Base-by-base conservation (phyloP, 2,888 invertebrate genomes). In the Brachynemurus nebulosus region DNA sequence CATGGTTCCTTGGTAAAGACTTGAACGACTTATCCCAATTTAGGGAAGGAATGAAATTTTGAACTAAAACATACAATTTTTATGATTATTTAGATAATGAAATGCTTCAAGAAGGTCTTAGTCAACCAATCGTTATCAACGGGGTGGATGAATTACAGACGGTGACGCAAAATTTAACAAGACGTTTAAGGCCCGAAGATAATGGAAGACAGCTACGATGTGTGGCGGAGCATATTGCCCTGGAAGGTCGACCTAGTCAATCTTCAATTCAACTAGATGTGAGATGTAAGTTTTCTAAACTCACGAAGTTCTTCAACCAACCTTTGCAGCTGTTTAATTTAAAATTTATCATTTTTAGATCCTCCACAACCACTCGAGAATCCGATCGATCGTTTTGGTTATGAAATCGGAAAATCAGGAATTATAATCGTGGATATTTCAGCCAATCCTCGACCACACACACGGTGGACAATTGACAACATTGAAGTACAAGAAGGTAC, bases 1-100 rank as follows among this genome's bases (percentile, higher is more conserved):
- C 73, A n/a, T 81, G 86, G 75, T 78, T 66, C 54, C 60, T 86
- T 37, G 79, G 78, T 78, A 64, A 59, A n/a, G n/a, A n/a, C n/a
- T n/a, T n/a, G n/a, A n/a, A n/a, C n/a, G n/a, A n/a, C n/a, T n/a
- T n/a, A n/a, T n/a, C n/a, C n/a, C n/a, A n/a, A n/a, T n/a, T n/a
- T n/a, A n/a, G n/a, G n/a, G n/a, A n/a, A n/a, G n/a, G n/a, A n/a
- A n/a, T n/a, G n/a, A n/a, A n/a, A n/a, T n/a, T n/a, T n/a, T n/a
- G n/a, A n/a, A n/a, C n/a, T n/a, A n/a, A n/a, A n/a, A n/a, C 23
- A 30, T 14, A 21, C 19, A 21, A 9, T 35, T 47, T 38, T 40
- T 38, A 44, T 33, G 38, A 46, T 48, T 45, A 54, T 59, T 7
- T 59, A 79, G 80, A 78, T 53, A 74, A 79, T 35, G 72, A 76